Conservation (phyloP, 2,797 vertebrate species). For the Paramormyrops hopkinsi region DNA sequence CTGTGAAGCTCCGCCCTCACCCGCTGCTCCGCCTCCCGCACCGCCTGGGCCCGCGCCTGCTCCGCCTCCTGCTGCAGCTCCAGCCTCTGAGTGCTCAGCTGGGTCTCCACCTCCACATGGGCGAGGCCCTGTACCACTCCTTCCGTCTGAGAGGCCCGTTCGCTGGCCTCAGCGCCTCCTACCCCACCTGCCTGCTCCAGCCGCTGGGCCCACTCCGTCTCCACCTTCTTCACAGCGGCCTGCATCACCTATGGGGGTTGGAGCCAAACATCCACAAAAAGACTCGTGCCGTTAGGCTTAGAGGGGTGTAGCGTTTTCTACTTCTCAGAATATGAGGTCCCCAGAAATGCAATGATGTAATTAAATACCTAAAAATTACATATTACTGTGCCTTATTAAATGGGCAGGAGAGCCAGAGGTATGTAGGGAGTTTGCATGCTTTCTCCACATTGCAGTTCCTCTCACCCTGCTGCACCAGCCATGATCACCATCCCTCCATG, state of each 20-base stretch:
- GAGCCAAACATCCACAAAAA: background rate
- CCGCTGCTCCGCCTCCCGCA: conserved; percentile 60
- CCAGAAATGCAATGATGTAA: background rate
- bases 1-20: conserved; percentile 60
- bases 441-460: background rate
- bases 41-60: conserved; percentile 45
- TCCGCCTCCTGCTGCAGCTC: conserved; percentile 58
- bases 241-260: conserved; percentile 11
- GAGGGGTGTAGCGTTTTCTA: too few relatives aligned
- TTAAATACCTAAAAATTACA: background rate
- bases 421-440: background rate
- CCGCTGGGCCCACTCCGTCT: conserved; percentile 65
- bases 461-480: background rate
- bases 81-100: conserved; percentile 56
- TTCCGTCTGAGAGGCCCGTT: conserved; percentile 67
- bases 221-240: conserved; percentile 55
- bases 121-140: conserved; percentile 30
- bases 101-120: conserved; percentile 51
- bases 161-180: conserved; percentile 41
- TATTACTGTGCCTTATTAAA: background rate
- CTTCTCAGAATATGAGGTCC: background rate
- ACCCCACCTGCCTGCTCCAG: conserved; percentile 56
- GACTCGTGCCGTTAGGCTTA: background rate
- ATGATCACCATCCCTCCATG: background rate
- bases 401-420: background rate